A percentile compares a stretch with the other conserved stretches of the same genome.
Conservation (phyloP, 2,113 vertebrate species). For the Apistogramma diplotaenia region DNA sequence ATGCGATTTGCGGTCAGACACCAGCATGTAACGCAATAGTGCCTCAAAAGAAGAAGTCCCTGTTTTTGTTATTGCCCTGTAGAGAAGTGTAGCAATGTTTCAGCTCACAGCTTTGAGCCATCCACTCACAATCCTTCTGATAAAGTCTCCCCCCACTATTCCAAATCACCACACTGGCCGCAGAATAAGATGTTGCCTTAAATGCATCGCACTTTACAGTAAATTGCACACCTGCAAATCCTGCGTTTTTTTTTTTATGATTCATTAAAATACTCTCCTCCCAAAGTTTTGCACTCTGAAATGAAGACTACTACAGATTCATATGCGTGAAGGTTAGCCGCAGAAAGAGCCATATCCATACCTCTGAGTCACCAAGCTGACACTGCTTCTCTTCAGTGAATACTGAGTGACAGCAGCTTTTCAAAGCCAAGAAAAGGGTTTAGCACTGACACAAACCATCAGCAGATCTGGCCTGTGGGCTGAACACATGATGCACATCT, state of each 20-base stretch:
- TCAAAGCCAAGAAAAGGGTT: neutral
- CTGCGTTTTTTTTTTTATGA: no score
- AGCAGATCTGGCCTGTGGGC: neutral
- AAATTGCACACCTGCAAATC: no score
- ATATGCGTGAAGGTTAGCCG: fast-evolving
- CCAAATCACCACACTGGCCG: neutral
- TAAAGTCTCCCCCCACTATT: neutral
- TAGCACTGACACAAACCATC: neutral
- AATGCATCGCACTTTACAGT: no score
- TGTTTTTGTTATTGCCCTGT: neutral
- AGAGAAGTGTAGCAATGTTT: neutral
- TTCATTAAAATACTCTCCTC: no score
- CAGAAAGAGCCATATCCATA: neutral
- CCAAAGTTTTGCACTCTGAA: neutral
- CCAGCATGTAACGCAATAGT: neutral
- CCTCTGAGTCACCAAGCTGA: neutral
- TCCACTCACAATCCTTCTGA: neutral
- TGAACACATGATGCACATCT: neutral
- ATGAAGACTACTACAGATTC: neutral
- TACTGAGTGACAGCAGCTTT: neutral
- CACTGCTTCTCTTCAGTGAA: neutral
- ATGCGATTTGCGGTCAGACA: neutral
- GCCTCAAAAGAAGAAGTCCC: neutral
- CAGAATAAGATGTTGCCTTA: neutral
- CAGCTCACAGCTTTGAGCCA: neutral